phyloP scores from a whole-genome alignment of 2,113 vertebrate genomes.

The Podiceps cristatus region DNA sequence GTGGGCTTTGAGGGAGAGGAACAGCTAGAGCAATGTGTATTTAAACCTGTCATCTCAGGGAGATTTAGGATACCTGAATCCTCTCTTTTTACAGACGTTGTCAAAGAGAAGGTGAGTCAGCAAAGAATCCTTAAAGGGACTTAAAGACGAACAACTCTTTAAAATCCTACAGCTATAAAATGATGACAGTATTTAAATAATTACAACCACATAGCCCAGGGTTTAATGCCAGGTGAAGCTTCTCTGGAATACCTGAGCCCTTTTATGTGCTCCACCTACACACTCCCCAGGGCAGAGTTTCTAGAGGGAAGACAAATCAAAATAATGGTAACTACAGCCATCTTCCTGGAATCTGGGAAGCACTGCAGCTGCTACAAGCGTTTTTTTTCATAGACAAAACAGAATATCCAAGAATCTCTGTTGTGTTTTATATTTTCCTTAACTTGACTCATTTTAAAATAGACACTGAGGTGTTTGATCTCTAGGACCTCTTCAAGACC shows the following conservation, averaged over 20 bases:
- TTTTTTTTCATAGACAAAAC: neutral
- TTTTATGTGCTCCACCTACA: neutral
- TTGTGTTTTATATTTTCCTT: neutral
- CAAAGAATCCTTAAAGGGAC: neutral
- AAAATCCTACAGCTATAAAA: neutral
- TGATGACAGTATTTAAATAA: neutral
- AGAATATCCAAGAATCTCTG: neutral
- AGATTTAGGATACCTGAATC: neutral
- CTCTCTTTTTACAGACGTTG: neutral
- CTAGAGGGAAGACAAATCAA: neutral
- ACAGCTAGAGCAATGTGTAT: neutral
- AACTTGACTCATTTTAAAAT: neutral
- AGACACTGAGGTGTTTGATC: neutral
- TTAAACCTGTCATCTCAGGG: neutral
- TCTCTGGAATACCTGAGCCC: neutral
- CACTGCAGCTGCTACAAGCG: neutral
- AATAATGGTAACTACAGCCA: neutral
- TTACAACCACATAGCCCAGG: neutral
- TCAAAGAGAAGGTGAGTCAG: neutral
- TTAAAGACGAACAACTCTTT: neutral
- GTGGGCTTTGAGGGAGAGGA: neutral
- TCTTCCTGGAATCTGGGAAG: neutral
- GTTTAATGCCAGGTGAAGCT: neutral
- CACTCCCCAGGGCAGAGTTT: neutral
- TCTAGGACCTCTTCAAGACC: accelerated